Evolutionary conservation across 2,888 invertebrate genomes (phyloP).

Genomic region (Dorcus hopei): DNA sequence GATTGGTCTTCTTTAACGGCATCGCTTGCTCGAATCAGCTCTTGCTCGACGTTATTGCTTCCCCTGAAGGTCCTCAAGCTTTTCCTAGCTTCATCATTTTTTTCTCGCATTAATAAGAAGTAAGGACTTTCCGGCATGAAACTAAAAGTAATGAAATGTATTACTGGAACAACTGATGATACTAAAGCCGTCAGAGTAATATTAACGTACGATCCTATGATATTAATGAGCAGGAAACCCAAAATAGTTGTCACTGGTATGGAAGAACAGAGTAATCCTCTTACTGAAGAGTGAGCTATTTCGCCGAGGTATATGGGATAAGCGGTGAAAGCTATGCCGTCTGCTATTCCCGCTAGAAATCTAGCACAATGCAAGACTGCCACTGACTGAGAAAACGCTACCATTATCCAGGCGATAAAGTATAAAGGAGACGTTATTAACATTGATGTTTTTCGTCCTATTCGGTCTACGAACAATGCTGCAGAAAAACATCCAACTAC

Average conservation of each 20-base stretch:
- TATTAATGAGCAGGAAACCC: slow-evolving; percentile 54
- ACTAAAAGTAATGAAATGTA: slow-evolving; percentile 50
- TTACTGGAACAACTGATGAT: slow-evolving; percentile 49
- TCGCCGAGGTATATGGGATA: slow-evolving; percentile 61
- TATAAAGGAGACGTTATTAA: slow-evolving; percentile 61
- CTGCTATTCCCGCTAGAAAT: slow-evolving; percentile 62
- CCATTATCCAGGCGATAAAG: slow-evolving; percentile 61
- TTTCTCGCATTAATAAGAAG: slow-evolving; percentile 46
- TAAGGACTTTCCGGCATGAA: slow-evolving; percentile 62
- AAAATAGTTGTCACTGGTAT: slow-evolving; percentile 56
- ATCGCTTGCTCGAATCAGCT: slow-evolving; percentile 36
- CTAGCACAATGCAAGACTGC: slow-evolving; percentile 53
- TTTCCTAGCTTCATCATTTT: slow-evolving; percentile 49
- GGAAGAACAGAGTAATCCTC: slow-evolving; percentile 57
- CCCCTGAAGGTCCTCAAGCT: slow-evolving; percentile 53
- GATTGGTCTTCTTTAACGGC: slow-evolving; percentile 48
- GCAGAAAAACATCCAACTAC: slow-evolving; percentile 61
- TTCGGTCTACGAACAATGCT: slow-evolving; percentile 61
- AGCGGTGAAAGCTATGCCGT: slow-evolving; percentile 44
- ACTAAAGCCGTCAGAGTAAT: slow-evolving; percentile 53
- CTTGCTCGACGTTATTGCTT: slow-evolving; percentile 50
- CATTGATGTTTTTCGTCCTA: slow-evolving; percentile 63
- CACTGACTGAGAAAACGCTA: slow-evolving; percentile 58
- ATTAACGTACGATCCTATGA: slow-evolving; percentile 49
- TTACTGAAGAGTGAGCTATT: slow-evolving; percentile 56